A percentile compares a stretch with the other conserved stretches of the same genome.
These are phyloP conservation scores for Rhingia rostrata DNA, from an alignment of 2,888 invertebrate genomes.

Conservation along the genomic window DNA sequence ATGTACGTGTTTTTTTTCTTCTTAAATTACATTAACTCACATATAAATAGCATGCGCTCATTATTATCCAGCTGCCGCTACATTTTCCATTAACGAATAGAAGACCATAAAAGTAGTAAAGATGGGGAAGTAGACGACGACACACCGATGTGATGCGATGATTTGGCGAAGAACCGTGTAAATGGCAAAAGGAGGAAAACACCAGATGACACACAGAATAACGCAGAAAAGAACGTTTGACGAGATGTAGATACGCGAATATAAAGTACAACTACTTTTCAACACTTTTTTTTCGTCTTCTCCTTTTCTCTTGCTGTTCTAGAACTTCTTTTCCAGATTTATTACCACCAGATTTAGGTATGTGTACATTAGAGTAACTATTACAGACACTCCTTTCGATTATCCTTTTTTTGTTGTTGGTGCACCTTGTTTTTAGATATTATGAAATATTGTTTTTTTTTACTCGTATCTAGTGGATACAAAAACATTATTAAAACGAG, in stretches of 20 bases:
- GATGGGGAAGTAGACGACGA: conserved; percentile 56
- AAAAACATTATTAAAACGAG: conserved; percentile 8
- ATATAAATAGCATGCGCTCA: conserved; percentile 78
- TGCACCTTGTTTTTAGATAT: not conserved
- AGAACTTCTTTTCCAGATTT: conserved; percentile 50
- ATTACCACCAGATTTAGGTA: conserved; percentile 23
- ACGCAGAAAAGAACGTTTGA: conserved; percentile 48
- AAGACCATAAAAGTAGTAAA: conserved; percentile 65
- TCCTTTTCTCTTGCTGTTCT: conserved; percentile 25
- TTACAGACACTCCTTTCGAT: conserved; percentile 23
- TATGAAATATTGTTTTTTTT: not conserved
- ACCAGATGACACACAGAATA: conserved; percentile 65
- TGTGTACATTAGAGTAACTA: conserved; percentile 16
- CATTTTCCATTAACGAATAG: conserved; percentile 76
- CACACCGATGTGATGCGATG: conserved; percentile 56
- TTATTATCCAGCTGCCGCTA: conserved; percentile 77
- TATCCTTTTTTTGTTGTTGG: conserved; percentile 37
- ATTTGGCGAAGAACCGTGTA: conserved; percentile 52
- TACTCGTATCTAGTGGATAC: conserved; percentile 12
- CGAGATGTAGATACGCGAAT: conserved; percentile 51
- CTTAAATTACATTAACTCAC: conserved; percentile 74
- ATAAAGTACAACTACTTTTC: conserved; percentile 66
- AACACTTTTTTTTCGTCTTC: conserved; percentile 18
- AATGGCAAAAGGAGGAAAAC: conserved; percentile 54
- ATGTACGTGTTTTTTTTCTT: conserved; percentile 10